Evolutionary conservation across 2,797 vertebrate genomes (phyloP), one percentile per base, ranked within the genome.

Genomic region (Gymnoscopelus braueri): DNA sequence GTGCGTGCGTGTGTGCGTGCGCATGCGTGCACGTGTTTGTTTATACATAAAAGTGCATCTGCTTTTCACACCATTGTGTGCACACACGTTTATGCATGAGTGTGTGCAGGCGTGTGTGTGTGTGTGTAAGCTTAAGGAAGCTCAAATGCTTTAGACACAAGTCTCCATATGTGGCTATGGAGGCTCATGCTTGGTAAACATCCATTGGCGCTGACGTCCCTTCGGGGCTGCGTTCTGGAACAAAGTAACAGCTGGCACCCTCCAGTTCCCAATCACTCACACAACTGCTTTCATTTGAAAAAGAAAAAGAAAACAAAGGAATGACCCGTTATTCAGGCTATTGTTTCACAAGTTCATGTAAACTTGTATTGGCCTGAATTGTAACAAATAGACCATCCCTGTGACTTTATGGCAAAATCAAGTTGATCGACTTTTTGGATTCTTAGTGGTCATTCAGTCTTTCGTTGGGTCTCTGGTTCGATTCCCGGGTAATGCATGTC

Each of bases 141-240:
- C 66, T 69, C 49, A 57, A 24, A 67, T 44, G 65, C 53, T 53
- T 39, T 44, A 29, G 48, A 59, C 51, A 57, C 15, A 2, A 35
- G 39, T 57, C 39, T 47, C 48, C 26, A 50, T 69, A 69, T 62
- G 11, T 66, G 19, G 6, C 35, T 23, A 47, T 49, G 26, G 49
- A 67, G 48, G 55, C 69, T 62, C 49, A 50, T 19, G n/a, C 54
- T 63, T n/a, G 39, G 59, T 69, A 72, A 81, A 83, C 53, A 77
- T n/a, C 50, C 12, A 61, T n/a, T 52, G 10, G 53, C 24, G 26
- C 67, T 63, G 63, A 78, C 32, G 71, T 69, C 44, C 53, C 54
- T 56, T 8, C 8, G 35, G 35, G 53, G 60, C n/a, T 29, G n/a
- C 72, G 47, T 55, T 19, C 65, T 61, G 63, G 61, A 71, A 71